Evolutionary conservation across 1,140 invertebrate species (phyloP).

Genomic region (Cotesia chilonis): DNA sequence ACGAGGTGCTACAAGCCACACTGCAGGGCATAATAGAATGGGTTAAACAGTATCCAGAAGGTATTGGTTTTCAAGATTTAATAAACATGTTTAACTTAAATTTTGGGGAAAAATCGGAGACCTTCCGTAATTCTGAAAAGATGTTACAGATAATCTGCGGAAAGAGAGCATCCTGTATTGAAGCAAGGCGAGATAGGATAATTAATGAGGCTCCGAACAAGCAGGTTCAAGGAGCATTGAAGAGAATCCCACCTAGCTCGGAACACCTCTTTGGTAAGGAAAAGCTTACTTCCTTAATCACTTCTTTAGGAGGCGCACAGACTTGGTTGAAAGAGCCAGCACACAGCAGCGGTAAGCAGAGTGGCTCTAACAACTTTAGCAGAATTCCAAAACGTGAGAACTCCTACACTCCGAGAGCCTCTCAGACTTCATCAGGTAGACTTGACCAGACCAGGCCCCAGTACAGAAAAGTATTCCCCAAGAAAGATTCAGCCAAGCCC

Average conservation of each 20-base stretch:
- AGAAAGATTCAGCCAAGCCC: background rate
- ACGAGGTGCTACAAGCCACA: too few species aligned
- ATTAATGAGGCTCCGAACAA: constrained; percentile 39
- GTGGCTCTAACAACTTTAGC: background rate
- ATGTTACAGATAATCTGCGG: constrained; percentile 50
- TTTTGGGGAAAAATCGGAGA: constrained; percentile 21
- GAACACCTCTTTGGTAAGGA: constrained; percentile 45
- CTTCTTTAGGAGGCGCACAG: constrained; percentile 44
- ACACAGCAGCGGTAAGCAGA: constrained; percentile 16
- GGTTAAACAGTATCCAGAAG: constrained; percentile 5
- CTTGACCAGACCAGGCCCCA: background rate
- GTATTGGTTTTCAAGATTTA: constrained; percentile 10
- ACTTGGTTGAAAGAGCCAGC: constrained; percentile 42
- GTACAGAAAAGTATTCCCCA: background rate
- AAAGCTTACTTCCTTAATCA: constrained; percentile 40
- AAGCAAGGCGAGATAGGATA: constrained; percentile 44
- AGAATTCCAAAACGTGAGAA: background rate
- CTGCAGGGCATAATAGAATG: constrained; percentile 21
- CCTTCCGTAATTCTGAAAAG: constrained; percentile 37
- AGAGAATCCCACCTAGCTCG: constrained; percentile 40
- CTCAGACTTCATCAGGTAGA: background rate
- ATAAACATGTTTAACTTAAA: constrained; percentile 24
- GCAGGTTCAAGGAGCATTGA: constrained; percentile 41
- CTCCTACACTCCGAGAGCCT: background rate
- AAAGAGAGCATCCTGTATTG: constrained; percentile 48